A percentile compares a stretch with the other conserved stretches of the same genome.
Conservation (phyloP, 2,888 invertebrate species). For the Baronia brevicornis region DNA sequence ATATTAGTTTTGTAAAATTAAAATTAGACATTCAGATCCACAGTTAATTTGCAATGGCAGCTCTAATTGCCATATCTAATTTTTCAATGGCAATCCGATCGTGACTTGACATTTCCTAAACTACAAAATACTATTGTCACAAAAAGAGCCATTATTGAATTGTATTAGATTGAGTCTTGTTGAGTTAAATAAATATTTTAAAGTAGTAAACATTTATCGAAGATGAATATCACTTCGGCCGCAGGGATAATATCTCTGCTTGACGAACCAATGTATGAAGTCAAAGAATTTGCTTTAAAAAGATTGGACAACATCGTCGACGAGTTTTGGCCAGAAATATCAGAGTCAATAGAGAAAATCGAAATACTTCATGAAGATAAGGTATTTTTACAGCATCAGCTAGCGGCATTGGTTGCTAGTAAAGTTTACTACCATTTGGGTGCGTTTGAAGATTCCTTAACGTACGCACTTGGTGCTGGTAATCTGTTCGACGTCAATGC, state of each 20-base stretch:
- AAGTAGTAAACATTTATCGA: slow-evolving; percentile 21
- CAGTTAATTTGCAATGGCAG: too few species aligned
- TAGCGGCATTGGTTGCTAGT: slow-evolving; percentile 97
- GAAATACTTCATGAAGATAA: slow-evolving; percentile 97
- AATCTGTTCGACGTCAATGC: slow-evolving; percentile 96
- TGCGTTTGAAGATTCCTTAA: slow-evolving; percentile 96
- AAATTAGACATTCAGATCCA: too few species aligned
- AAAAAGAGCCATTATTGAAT: too few species aligned
- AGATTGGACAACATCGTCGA: slow-evolving; percentile 96
- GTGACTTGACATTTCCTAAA: too few species aligned
- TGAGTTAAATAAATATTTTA: slow-evolving; percentile 1
- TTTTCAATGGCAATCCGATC: too few species aligned
- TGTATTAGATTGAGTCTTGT: neutral
- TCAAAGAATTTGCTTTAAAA: slow-evolving; percentile 94
- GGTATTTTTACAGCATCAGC: slow-evolving; percentile 88
- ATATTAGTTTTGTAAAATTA: too few species aligned
- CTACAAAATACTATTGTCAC: too few species aligned
- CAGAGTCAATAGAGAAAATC: slow-evolving; percentile 97
- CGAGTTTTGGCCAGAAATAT: slow-evolving; percentile 99
- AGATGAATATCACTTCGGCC: slow-evolving; percentile 72
- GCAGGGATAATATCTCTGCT: slow-evolving; percentile 97
- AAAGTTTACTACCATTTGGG: slow-evolving; percentile 99
- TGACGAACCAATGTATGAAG: slow-evolving; percentile 94
- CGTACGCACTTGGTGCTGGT: slow-evolving; percentile 97
- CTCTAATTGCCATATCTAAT: too few species aligned